Evolutionary conservation across 2,888 invertebrate species (phyloP).

Genomic region (Spicauda simplicius): DNA sequence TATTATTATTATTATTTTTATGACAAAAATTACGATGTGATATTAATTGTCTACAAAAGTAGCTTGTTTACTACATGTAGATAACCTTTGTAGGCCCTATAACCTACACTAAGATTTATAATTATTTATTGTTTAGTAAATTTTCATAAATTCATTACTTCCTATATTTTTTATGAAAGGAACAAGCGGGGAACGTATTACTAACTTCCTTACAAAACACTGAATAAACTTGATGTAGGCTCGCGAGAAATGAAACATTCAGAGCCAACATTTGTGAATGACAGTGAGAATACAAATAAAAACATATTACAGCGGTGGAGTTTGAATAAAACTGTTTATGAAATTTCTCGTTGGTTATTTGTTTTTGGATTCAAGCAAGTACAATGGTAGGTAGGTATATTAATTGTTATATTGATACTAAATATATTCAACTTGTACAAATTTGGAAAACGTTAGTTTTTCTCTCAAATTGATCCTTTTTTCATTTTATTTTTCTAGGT

Average conservation of each 20-base stretch:
- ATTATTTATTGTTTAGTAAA: neutral
- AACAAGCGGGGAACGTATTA: neutral
- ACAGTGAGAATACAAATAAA: conserved; percentile 14
- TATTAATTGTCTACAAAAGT: too few species aligned
- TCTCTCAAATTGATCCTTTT: too few species aligned
- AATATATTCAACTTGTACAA: too few species aligned
- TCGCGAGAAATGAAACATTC: neutral
- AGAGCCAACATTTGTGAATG: neutral
- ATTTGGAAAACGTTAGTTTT: too few species aligned
- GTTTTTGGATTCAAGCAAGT: neutral
- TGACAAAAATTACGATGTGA: too few species aligned
- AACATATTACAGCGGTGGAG: conserved; percentile 5
- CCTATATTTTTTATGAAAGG: neutral
- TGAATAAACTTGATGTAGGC: neutral
- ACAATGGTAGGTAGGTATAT: too few species aligned
- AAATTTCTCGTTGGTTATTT: conserved; percentile 15
- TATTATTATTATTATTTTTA: too few species aligned
- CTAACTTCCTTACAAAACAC: neutral
- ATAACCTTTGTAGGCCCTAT: too few species aligned
- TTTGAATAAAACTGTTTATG: conserved; percentile 18
- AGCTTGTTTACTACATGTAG: too few species aligned
- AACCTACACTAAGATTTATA: too few species aligned
- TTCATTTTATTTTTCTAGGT: too few species aligned
- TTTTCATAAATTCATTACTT: neutral
- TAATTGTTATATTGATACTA: too few species aligned